A percentile compares a stretch with the other conserved stretches of the same genome.
Evolutionary conservation across 2,113 vertebrate species (phyloP).

Genomic region (Garra rufa): DNA sequence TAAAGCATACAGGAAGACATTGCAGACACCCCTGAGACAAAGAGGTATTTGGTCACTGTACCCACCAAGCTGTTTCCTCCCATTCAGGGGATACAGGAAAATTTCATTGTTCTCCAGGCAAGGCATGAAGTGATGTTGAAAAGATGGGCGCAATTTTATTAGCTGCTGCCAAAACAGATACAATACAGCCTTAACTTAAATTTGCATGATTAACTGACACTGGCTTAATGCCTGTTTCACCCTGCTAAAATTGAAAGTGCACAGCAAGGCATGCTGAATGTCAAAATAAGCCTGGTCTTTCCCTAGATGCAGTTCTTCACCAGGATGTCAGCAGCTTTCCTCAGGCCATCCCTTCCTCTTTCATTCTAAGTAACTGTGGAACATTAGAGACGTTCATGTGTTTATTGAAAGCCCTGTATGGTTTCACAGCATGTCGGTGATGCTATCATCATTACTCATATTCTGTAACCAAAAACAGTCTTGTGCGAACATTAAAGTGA

Average conservation of each 20-base stretch:
- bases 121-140: constrained; percentile 37
- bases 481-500: not conserved
- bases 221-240: not conserved
- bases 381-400: constrained; percentile 6
- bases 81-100: constrained; percentile 53
- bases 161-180: not conserved
- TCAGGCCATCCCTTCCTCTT: not conserved
- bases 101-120: constrained; percentile 52
- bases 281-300: not conserved
- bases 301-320: not conserved
- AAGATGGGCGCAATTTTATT: not conserved
- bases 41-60: constrained; percentile 51
- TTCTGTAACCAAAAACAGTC: not conserved
- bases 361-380: constrained; percentile 5
- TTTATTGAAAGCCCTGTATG: constrained; percentile 38
- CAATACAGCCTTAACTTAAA: not conserved
- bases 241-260: constrained; percentile 5
- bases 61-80: constrained; percentile 62
- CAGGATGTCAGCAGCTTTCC: constrained; percentile 12
- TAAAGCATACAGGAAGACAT: constrained; percentile 12
- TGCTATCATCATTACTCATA: constrained; percentile 21
- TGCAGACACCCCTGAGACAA: not conserved
- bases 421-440: constrained; percentile 28
- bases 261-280: not conserved
- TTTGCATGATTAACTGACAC: not conserved